Base-by-base conservation (phyloP, 2,797 vertebrate species). In the Pangasius larnaudii region DNA sequence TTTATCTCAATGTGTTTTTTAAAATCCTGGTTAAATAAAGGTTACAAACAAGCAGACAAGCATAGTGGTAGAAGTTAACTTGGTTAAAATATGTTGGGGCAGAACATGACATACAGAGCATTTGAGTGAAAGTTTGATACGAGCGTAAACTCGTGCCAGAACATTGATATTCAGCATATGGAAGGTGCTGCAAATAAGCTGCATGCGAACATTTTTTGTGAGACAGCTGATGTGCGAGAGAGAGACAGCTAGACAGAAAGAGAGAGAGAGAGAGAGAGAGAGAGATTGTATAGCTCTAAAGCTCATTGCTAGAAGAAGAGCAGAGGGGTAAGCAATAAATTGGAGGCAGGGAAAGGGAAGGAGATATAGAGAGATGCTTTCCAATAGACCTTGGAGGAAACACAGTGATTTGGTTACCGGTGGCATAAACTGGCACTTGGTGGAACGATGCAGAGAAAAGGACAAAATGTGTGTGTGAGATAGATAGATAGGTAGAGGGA, bases 281-380 rank as follows among this genome's bases (percentile, higher is more conserved):
- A n/a, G 24, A 85, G 30, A 61, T 6, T 39, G 88, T 81, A 27
- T 83, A 86, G 84, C 79, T 88, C 16, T 51, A 83, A 49, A 72
- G 67, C 77, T 61, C 58, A 30, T 13, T 51, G n/a, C 84, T 84
- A 33, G 83, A 89, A 85, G 72, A 53, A 49, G 77, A 77, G 67
- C 59, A 61, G 53, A 59, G 58, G 84, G 86, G 84, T 89, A 80
- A 86, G 56, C 72, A 88, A 84, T 89, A 86, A 84, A 89, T 59
- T 65, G 69, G 63, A 87, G 59, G 63, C 27, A 30, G 71, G 19
- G 74, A 58, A 39, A 78, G 49, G 56, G 53, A 72, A 81, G 83
- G 49, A 46, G 81, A 14, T 72, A 84, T n/a, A 53, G 58, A 88
- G 53, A 86, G 65, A 65, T 39, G 51, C 3, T 58, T 59, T 82